These are phyloP conservation scores for Carlito syrichta DNA, from an alignment of 2,113 vertebrate species.

Conservation along the genomic window DNA sequence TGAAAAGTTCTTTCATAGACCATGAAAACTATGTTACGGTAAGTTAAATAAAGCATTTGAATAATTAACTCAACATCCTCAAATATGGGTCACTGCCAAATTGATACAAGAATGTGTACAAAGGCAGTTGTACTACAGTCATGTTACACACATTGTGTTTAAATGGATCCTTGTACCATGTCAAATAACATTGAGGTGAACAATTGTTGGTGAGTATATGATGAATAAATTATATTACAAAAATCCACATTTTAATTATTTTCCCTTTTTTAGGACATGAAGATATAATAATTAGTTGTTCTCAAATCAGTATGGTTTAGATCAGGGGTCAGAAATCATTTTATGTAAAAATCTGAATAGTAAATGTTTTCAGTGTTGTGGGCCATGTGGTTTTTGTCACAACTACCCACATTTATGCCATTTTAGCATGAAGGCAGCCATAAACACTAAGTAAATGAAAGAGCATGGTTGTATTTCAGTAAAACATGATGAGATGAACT, in stretches of 20 bases:
- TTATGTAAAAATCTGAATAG: neutral
- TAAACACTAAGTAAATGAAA: neutral
- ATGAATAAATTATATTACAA: neutral
- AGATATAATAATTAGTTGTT: neutral
- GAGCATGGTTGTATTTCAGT: neutral
- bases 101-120: neutral
- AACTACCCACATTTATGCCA: neutral
- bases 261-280: neutral
- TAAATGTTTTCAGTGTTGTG: neutral
- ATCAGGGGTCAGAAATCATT: neutral
- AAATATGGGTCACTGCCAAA: neutral
- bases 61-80: slow-evolving; percentile 23
- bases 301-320: neutral
- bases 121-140: neutral
- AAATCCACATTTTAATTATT: neutral
- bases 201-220: neutral
- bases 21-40: slow-evolving; percentile 45
- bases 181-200: neutral
- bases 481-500: neutral
- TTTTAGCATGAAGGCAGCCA: neutral
- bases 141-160: neutral
- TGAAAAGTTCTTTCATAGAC: slow-evolving; percentile 3
- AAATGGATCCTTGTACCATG: neutral
- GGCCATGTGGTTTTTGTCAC: neutral
- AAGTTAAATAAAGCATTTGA: slow-evolving; percentile 9